Conservation (phyloP, 1,140 invertebrate species). For the Teleopsis dalmanni region DNA sequence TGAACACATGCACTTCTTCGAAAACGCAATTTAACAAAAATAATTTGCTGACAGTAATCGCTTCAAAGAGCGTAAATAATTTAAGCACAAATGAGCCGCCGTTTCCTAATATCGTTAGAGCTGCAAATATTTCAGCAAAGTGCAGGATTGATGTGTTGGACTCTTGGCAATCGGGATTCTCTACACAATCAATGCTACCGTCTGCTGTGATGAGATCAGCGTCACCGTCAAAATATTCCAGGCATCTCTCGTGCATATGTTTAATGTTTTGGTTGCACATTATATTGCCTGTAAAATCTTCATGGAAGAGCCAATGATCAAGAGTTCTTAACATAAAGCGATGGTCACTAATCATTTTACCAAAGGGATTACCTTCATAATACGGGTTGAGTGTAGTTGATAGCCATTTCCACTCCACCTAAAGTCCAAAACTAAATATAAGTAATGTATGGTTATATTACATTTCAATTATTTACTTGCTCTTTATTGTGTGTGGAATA, state of each 20-base stretch:
- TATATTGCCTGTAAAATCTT: conserved; percentile 77
- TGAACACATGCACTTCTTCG: conserved; percentile 63
- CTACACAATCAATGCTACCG: conserved; percentile 83
- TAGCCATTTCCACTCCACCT: conserved; percentile 69
- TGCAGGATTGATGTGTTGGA: conserved; percentile 65
- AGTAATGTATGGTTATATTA: background rate
- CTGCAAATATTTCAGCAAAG: conserved; percentile 73
- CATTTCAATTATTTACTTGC: conserved; percentile 43
- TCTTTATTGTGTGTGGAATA: conserved; percentile 50
- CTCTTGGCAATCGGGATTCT: conserved; percentile 81
- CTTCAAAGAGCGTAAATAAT: conserved; percentile 87
- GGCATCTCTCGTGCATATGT: conserved; percentile 45
- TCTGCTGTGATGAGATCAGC: conserved; percentile 75
- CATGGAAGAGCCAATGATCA: conserved; percentile 78
- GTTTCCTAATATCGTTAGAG: conserved; percentile 59
- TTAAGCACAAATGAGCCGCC: conserved; percentile 82
- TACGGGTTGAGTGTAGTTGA: conserved; percentile 85
- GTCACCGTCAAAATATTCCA: conserved; percentile 11
- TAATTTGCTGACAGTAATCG: conserved; percentile 66
- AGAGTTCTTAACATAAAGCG: conserved; percentile 72
- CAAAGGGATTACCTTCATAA: conserved; percentile 74
- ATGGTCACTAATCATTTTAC: conserved; percentile 75
- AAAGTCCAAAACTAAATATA: background rate
- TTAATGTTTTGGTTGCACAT: conserved; percentile 61
- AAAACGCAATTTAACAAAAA: conserved; percentile 68